Base-by-base conservation (phyloP, 2,113 vertebrate species). In the Columba janthina region DNA sequence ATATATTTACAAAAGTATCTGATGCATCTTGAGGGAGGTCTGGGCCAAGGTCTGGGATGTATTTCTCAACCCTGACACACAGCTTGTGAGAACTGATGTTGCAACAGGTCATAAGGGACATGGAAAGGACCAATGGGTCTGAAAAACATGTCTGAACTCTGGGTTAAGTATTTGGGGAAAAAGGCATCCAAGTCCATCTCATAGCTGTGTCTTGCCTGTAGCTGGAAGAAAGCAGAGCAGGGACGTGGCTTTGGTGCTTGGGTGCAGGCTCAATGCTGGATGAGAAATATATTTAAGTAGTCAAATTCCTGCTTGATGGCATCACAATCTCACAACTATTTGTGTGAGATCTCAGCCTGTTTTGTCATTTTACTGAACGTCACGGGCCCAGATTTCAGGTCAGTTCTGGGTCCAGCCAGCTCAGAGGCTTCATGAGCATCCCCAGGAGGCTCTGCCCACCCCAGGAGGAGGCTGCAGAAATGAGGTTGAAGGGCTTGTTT, bases 381-480 rank as follows among this genome's bases (percentile, higher is more conserved):
- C 21, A 24, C 0, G 1, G 36, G 20, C 17, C 17, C 50, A n/a
- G 57, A 29, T 60, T 56, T 72, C 7, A 7, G 46, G 9, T 56
- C 0, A 2, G 12, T 1, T 61, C 67, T 24, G 53, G 26, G 29
- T 77, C 61, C 61, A 67, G n/a, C 25, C 38, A 42, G 53, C 34
- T 78, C 54, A 15, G 60, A 42, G 60, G 12, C 19, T 62, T 79
- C 40, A 29, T 58, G 50, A 56, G 16, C 54, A 22, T 21, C 32
- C 29, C 51, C 57, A 60, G 48, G 4, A 0, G 8, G 53, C 73
- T 67, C 78, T 8, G 38, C 5, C 58, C 34, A 5, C 19, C 28
- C 79, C 22, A 0, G 22, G 2, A 8, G 13, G 15, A 2, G 1
- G 19, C 58, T 21, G 48, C 10, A 16, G 67, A 11, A 4, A 13